These are phyloP conservation scores for Ianthella basta DNA, from an alignment of 37 sponge, comb jelly and placozoan genomes.

Conservation along the genomic window DNA sequence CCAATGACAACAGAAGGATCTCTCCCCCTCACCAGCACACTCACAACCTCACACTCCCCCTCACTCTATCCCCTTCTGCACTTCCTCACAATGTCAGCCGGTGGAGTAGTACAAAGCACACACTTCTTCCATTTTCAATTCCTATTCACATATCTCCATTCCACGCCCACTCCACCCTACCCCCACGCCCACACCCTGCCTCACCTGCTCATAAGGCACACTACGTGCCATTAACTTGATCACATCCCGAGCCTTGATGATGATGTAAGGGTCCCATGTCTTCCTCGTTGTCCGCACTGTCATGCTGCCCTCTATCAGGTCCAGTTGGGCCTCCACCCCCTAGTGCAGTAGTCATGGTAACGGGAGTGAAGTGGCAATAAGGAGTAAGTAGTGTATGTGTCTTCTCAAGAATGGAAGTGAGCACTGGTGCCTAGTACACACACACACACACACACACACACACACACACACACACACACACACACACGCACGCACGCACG, in stretches of 20 bases:
- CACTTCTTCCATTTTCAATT: too few relatives aligned
- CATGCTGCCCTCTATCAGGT: conserved; percentile 98
- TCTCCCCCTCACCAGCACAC: too few relatives aligned
- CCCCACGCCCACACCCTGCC: background rate
- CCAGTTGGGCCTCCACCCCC: conserved; percentile 80
- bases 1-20: background rate
- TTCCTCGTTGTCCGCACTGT: conserved; percentile 94
- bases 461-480: background rate
- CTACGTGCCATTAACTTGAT: conserved; percentile 96
- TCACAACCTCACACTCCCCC: too few relatives aligned
- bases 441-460: background rate
- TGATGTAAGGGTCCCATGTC: conserved; percentile 97
- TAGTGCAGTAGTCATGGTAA: conserved; percentile 15
- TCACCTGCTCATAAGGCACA: conserved; percentile 95
- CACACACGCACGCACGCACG: background rate
- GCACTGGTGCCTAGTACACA: background rate
- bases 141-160: too few relatives aligned
- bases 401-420: background rate
- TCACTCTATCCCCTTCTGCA: too few relatives aligned
- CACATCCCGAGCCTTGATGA: conserved; percentile 94
- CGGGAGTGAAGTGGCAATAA: background rate
- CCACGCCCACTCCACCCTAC: too few relatives aligned
- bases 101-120: background rate
- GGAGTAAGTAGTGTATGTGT: background rate
- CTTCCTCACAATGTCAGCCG: background rate